A percentile compares a stretch with the other conserved stretches of the same genome.
Conservation (phyloP, 2,113 vertebrate genomes). For the Leiothrix lutea region DNA sequence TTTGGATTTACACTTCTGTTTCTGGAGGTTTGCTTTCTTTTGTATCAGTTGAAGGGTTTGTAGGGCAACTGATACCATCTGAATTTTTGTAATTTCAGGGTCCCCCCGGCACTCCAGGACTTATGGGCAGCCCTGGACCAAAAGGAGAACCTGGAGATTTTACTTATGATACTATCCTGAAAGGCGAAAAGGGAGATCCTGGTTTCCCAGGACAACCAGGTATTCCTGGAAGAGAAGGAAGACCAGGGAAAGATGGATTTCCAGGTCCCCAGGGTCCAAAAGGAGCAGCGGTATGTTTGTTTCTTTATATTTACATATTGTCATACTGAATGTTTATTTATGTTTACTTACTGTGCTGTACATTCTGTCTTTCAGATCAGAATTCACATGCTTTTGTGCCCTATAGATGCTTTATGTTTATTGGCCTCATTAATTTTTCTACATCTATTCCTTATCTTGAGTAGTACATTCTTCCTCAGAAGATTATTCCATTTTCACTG, state of each 20-base stretch:
- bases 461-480: background rate
- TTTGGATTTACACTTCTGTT: background rate
- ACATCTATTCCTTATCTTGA: background rate
- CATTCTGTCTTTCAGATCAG: background rate
- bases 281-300: constrained; percentile 84
- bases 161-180: constrained; percentile 78
- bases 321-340: background rate
- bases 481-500: background rate
- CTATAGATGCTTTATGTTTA: background rate
- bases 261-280: constrained; percentile 85
- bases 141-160: constrained; percentile 92
- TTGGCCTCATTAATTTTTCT: background rate
- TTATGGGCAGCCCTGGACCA: constrained; percentile 84
- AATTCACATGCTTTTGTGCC: background rate
- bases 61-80: background rate
- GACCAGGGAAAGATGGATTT: constrained; percentile 83
- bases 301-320: background rate
- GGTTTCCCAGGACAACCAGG: constrained; percentile 82
- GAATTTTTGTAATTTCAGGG: constrained; percentile 76
- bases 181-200: constrained; percentile 88
- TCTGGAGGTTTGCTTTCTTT: background rate
- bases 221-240: constrained; percentile 79
- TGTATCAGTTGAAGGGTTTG: background rate
- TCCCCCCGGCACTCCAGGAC: constrained; percentile 75
- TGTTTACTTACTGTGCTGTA: background rate